Conservation (phyloP, 1,140 invertebrate species). For the Drosophila melanogaster region Release_6_plus_ISO1_MT NT_037436.4:12723001-12723500, state of each 20-base stretch:
- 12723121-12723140: conserved; percentile 54
- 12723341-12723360: conserved; percentile 64
- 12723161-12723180: conserved; percentile 39
- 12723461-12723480: conserved; percentile 70
- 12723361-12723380: conserved; percentile 56
- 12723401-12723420: conserved; percentile 63
- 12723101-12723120: conserved; percentile 63
- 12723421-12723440: conserved; percentile 50
- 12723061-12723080: conserved; percentile 55
- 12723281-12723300: conserved; percentile 20
- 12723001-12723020: conserved; percentile 5
- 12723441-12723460: conserved; percentile 41
- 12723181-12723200: conserved; percentile 40
- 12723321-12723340: conserved; percentile 29
- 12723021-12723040: not conserved
- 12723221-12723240: conserved; percentile 30
- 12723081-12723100: conserved; percentile 62
- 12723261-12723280: conserved; percentile 5
- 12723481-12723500: conserved; percentile 50
- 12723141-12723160: conserved; percentile 40
- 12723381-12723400: conserved; percentile 29
- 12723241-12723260: conserved; percentile 17
- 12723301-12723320: conserved; percentile 8
- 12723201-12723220: conserved; percentile 32
- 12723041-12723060: conserved; percentile 25